Evolutionary conservation across 2,888 invertebrate genomes (phyloP).

Genomic region (Athrips mouffetella): DNA sequence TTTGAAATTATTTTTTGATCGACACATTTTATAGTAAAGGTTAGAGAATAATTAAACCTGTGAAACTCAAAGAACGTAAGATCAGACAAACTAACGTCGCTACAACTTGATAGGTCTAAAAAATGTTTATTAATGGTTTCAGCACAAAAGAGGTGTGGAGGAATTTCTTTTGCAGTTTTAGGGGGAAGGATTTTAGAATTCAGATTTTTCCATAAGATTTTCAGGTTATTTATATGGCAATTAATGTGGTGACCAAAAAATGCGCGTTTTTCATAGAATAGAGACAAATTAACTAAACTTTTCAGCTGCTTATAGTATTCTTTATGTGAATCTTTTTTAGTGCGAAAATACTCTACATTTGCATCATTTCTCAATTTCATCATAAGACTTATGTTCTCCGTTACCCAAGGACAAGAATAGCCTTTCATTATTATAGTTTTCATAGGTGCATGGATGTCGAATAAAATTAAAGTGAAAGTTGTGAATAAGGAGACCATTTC

Average conservation of each 20-base stretch:
- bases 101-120: background rate
- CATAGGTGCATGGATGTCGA: background rate
- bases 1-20: background rate
- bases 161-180: background rate
- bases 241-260: no score
- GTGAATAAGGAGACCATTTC: background rate
- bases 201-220: conserved; percentile 9
- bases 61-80: conserved; percentile 6
- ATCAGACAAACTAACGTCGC: background rate
- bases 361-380: conserved; percentile 5
- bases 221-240: background rate
- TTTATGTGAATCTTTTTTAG: background rate
- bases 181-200: background rate
- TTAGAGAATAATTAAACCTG: background rate
- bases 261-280: conserved; percentile 2
- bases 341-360: background rate
- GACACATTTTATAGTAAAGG: conserved; percentile 8
- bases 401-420: background rate
- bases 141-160: conserved; percentile 4
- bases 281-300: background rate
- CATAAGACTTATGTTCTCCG: background rate
- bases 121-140: conserved; percentile 14
- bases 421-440: background rate
- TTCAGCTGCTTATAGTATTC: conserved; percentile 5
- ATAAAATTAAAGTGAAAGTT: background rate